Evolutionary conservation across 1,140 invertebrate genomes (phyloP).

Genomic region (Batillaria attramentaria): DNA sequence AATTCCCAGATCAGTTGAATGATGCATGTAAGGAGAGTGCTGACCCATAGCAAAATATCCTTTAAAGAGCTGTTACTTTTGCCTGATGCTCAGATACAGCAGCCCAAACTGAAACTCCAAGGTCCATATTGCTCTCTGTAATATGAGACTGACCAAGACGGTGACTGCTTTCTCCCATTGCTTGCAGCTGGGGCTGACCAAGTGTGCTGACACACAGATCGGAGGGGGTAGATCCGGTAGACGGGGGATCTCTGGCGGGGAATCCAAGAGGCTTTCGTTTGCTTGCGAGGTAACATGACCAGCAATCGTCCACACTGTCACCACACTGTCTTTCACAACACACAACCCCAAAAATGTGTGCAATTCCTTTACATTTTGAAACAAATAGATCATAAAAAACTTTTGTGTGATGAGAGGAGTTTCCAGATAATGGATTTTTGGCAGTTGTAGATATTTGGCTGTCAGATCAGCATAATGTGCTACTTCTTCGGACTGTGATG

Average conservation of each 20-base stretch:
- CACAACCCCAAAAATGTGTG: neutral
- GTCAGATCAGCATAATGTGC: too few species aligned
- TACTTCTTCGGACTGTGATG: too few species aligned
- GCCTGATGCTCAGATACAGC: too few species aligned
- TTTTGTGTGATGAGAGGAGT: too few species aligned
- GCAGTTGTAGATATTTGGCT: too few species aligned
- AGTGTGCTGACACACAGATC: conserved; percentile 85
- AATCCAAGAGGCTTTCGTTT: conserved; percentile 90
- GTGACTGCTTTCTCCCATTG: conserved; percentile 69
- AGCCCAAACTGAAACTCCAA: neutral
- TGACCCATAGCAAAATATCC: neutral
- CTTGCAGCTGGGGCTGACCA: conserved; percentile 83
- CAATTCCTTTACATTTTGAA: neutral
- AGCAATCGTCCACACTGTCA: neutral
- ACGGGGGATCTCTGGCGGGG: conserved; percentile 96
- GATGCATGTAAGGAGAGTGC: neutral
- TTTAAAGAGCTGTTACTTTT: neutral
- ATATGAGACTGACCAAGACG: neutral
- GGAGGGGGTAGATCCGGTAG: conserved; percentile 81
- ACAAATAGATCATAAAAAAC: too few species aligned
- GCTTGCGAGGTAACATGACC: conserved; percentile 77
- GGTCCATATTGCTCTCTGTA: neutral
- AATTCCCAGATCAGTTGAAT: neutral
- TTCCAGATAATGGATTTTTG: too few species aligned
- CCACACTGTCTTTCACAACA: neutral